A percentile compares a stretch with the other conserved stretches of the same genome.
Evolutionary conservation across 2,888 invertebrate species (phyloP).

Genomic region (Sthenelais limicola): DNA sequence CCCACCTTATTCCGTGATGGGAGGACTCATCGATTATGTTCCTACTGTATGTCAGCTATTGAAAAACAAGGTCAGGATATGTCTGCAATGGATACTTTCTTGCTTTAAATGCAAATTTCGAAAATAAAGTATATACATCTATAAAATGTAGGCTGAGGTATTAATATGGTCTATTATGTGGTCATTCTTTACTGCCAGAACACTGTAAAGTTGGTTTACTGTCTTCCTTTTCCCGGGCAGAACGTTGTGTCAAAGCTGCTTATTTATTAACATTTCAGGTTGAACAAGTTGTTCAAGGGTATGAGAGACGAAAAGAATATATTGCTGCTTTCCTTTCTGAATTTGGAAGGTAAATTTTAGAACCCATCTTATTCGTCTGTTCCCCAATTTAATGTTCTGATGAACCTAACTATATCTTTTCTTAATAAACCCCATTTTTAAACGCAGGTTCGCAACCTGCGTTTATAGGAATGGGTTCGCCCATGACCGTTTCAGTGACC

Average conservation of each 20-base stretch:
- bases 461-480: no score
- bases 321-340: slow-evolving; percentile 72
- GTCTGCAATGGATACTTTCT: background rate
- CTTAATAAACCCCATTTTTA: no score
- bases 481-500: no score
- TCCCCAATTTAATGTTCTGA: background rate
- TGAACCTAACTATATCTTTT: background rate
- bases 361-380: background rate
- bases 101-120: background rate
- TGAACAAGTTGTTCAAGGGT: slow-evolving; percentile 64
- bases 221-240: background rate
- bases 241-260: background rate
- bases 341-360: slow-evolving; percentile 69
- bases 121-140: no score
- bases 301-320: slow-evolving; percentile 74
- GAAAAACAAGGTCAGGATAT: slow-evolving; percentile 66
- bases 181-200: no score
- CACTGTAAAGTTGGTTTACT: background rate
- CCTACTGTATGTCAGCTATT: slow-evolving; percentile 68
- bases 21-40: slow-evolving; percentile 71
- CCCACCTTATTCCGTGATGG: slow-evolving; percentile 73
- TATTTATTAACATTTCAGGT: slow-evolving; percentile 55
- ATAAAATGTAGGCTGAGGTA: no score
- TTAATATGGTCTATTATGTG: no score
- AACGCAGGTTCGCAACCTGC: no score